phyloP scores from a whole-genome alignment of 1,140 invertebrate genomes.

The Calliphora vicina region DNA sequence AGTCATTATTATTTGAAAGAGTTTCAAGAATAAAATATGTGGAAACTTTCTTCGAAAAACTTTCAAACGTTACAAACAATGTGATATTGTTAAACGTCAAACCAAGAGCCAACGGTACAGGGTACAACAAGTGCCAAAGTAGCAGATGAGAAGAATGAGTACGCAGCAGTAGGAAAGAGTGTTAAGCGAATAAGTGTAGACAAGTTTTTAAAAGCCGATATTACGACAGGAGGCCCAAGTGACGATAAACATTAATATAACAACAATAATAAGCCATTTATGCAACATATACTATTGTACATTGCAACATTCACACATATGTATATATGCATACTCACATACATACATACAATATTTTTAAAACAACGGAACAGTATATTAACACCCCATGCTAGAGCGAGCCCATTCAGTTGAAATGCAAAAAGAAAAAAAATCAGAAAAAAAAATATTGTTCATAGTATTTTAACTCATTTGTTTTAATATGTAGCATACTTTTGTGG shows the following conservation, averaged over 20 bases:
- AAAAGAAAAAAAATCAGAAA: neutral
- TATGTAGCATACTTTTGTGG: neutral
- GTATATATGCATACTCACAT: neutral
- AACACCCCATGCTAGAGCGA: neutral
- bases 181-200: neutral
- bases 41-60: too few relatives aligned
- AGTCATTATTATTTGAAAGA: too few relatives aligned
- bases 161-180: neutral
- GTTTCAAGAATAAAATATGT: too few relatives aligned
- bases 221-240: slow-evolving; percentile 30
- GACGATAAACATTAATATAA: slow-evolving; percentile 11
- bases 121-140: neutral
- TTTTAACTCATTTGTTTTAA: neutral
- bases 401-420: neutral
- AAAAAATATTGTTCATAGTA: neutral
- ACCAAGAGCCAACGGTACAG: neutral
- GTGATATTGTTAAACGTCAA: too few relatives aligned
- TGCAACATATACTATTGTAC: neutral
- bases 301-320: neutral
- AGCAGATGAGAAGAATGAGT: neutral
- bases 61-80: too few relatives aligned
- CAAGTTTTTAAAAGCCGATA: slow-evolving; percentile 19
- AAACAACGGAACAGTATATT: neutral
- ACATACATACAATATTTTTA: neutral
- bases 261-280: slow-evolving; percentile 30